These are phyloP conservation scores for Diplolepis rosae DNA, from an alignment of 2,888 invertebrate genomes.

Conservation along the genomic window DNA sequence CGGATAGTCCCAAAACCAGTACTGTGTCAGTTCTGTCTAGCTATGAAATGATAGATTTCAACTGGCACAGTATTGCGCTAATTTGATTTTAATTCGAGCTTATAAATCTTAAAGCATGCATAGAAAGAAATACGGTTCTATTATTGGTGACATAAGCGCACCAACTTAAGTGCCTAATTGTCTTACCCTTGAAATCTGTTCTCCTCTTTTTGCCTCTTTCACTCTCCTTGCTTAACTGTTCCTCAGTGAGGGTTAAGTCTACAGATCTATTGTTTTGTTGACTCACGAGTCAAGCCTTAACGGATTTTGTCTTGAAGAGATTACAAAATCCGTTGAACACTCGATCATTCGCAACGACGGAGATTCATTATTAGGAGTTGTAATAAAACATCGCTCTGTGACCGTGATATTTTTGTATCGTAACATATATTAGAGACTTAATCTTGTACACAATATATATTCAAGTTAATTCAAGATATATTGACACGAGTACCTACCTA, in stretches of 20 bases:
- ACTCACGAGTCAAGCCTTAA: slow-evolving; percentile 71
- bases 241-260: slow-evolving; percentile 55
- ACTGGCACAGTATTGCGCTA: no score
- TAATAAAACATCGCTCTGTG: slow-evolving; percentile 38
- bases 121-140: no score
- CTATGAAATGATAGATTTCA: no score
- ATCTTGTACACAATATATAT: neutral
- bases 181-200: slow-evolving; percentile 51
- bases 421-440: neutral
- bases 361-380: slow-evolving; percentile 49
- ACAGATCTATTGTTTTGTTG: slow-evolving; percentile 65
- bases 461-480: no score
- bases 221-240: slow-evolving; percentile 48
- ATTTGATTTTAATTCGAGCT: no score
- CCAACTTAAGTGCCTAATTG: slow-evolving; percentile 56
- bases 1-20: no score
- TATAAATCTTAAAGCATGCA: no score
- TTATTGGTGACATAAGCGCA: neutral
- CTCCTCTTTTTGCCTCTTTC: slow-evolving; percentile 53
- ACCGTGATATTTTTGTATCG: neutral
- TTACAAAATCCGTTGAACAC: slow-evolving; percentile 64
- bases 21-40: no score
- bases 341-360: slow-evolving; percentile 46
- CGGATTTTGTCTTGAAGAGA: slow-evolving; percentile 71
- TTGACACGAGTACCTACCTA: no score